These are phyloP conservation scores for Caenorhabditis macrosperma DNA, from an alignment of 2,888 invertebrate species.

Conservation along the genomic window DNA sequence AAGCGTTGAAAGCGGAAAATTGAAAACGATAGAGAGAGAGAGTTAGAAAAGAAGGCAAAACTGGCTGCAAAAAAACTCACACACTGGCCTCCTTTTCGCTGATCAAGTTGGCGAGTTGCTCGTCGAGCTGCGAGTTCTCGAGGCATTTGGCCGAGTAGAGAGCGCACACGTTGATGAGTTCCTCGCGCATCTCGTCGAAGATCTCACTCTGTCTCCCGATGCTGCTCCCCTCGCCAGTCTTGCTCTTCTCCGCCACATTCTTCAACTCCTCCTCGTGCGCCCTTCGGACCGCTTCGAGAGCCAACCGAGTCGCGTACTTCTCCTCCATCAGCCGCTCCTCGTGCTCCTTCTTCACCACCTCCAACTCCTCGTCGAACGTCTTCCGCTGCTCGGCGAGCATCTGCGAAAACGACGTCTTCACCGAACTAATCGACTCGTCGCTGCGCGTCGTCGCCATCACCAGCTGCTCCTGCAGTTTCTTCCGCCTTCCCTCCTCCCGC, in stretches of 20 bases:
- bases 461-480: constrained; percentile 73
- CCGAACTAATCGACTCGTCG: constrained; percentile 68
- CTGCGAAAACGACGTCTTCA: constrained; percentile 71
- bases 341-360: constrained; percentile 70
- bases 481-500: constrained; percentile 68
- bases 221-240: constrained; percentile 44
- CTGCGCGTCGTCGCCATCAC: constrained; percentile 64
- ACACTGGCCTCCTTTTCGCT: constrained; percentile 55
- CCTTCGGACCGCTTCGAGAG: constrained; percentile 77
- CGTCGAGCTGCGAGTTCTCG: constrained; percentile 79
- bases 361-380: constrained; percentile 70
- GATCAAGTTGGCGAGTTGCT: constrained; percentile 65
- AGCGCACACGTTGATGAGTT: constrained; percentile 74
- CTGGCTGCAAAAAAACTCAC: constrained; percentile 28
- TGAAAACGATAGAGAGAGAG: constrained; percentile 22
- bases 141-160: constrained; percentile 79
- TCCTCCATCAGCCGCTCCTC: constrained; percentile 76
- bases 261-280: constrained; percentile 78
- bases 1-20: constrained; percentile 24
- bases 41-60: not conserved
- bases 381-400: constrained; percentile 70
- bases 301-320: constrained; percentile 76
- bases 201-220: constrained; percentile 59
- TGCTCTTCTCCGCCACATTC: constrained; percentile 56
- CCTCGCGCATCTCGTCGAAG: constrained; percentile 75